These are phyloP conservation scores for Collichthys lucidus DNA, from an alignment of 2,113 vertebrate species.

Conservation along the genomic window DNA sequence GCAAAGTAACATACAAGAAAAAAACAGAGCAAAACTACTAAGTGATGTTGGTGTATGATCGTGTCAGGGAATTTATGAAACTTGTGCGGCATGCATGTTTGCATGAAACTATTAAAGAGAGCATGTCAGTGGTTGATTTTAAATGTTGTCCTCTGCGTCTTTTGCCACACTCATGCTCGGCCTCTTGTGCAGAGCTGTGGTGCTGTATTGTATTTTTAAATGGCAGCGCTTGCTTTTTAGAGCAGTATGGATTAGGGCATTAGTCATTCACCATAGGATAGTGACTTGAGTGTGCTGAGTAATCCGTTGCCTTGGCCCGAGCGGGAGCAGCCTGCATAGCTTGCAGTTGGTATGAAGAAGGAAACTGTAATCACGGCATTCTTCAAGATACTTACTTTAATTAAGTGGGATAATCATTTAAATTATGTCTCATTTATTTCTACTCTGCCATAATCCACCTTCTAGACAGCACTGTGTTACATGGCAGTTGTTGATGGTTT, in stretches of 20 bases:
- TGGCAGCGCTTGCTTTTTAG: constrained; percentile 16
- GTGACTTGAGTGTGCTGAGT: constrained; percentile 29
- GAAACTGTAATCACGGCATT: not conserved
- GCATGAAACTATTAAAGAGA: too few species aligned
- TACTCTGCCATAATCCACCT: not conserved
- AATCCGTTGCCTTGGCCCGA: constrained; percentile 16
- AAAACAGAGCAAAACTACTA: not conserved
- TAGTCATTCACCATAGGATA: constrained; percentile 25
- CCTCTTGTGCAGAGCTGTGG: not conserved
- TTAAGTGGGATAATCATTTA: not conserved
- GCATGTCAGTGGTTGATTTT: not conserved
- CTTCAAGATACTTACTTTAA: not conserved
- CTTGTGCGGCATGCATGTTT: not conserved
- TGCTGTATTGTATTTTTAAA: constrained; percentile 13
- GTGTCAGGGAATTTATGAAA: not conserved
- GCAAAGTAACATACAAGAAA: not conserved
- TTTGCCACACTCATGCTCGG: not conserved
- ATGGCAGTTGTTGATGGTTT: not conserved
- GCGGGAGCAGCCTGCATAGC: not conserved
- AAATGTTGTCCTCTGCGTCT: not conserved
- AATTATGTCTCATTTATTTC: not conserved
- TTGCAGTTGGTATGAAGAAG: not conserved
- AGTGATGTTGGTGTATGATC: not conserved
- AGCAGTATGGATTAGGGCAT: constrained; percentile 47
- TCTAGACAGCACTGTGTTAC: too few species aligned